Percentiles rank a stretch among this genome's conserved stretches.
Conservation (phyloP, 2,888 invertebrate species). For the Torymus tubicola region DNA sequence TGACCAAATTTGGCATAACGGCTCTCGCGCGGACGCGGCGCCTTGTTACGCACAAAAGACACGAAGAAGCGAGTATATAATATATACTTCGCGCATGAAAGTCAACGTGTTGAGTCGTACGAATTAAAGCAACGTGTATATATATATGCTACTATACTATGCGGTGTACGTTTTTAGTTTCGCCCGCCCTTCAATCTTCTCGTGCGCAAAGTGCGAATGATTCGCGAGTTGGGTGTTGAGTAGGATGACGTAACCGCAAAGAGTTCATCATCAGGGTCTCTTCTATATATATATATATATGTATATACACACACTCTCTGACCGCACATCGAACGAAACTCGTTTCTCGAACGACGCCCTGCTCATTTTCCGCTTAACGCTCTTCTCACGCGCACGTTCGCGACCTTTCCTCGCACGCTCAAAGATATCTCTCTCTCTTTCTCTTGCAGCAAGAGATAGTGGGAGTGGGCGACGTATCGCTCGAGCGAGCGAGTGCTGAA, state of each 20-base stretch:
- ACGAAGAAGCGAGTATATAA: too few species aligned
- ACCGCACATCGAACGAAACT: conserved; percentile 59
- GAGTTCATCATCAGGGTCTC: not conserved
- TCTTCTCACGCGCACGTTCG: not conserved
- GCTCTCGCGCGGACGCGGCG: conserved; percentile 3
- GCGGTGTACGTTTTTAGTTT: too few species aligned
- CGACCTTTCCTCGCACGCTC: not conserved
- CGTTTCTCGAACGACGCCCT: conserved; percentile 50
- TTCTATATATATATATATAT: too few species aligned
- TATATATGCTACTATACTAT: too few species aligned
- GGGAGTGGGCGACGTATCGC: too few species aligned
- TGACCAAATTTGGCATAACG: conserved; percentile 43
- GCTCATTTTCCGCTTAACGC: conserved; percentile 18
- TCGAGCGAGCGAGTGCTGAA: not conserved
- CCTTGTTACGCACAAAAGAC: too few species aligned
- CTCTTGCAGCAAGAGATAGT: too few species aligned
- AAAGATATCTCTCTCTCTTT: too few species aligned
- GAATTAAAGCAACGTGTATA: conserved; percentile 19
- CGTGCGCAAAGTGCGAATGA: too few species aligned
- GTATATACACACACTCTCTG: not conserved
- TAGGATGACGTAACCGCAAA: conserved; percentile 39
- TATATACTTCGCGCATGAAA: too few species aligned
- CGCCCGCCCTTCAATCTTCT: too few species aligned
- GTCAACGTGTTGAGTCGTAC: conserved; percentile 3
- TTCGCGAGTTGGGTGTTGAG: not conserved